A percentile compares a stretch with the other conserved stretches of the same genome.
Conservation (phyloP, 2,113 vertebrate genomes). For the Talpa occidentalis region DNA sequence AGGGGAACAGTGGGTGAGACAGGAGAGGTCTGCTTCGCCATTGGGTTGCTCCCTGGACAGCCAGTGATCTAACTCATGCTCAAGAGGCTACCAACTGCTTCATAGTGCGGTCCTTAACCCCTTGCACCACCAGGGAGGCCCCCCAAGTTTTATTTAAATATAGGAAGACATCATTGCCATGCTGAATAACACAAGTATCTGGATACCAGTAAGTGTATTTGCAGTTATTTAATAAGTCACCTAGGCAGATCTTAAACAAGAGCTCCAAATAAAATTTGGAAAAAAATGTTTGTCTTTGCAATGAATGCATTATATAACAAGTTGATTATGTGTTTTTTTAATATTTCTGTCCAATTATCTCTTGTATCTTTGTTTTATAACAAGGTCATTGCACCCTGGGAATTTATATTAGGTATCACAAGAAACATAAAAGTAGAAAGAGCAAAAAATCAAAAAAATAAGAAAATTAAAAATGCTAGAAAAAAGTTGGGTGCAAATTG, state of each 20-base stretch:
- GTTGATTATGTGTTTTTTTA: background rate
- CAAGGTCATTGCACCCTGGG: background rate
- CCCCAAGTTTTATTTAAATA: background rate
- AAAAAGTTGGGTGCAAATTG: background rate
- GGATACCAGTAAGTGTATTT: background rate
- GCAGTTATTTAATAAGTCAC: background rate
- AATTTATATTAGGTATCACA: background rate
- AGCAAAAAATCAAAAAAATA: background rate
- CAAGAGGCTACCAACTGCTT: no score
- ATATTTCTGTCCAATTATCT: background rate
- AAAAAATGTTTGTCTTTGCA: background rate
- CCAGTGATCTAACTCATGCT: no score
- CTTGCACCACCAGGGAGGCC: no score
- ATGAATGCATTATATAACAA: background rate
- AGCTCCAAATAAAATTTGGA: background rate
- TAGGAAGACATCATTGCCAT: background rate
- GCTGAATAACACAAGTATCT: rapidly evolving
- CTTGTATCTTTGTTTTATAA: background rate
- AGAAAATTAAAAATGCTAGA: background rate
- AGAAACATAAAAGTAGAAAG: background rate
- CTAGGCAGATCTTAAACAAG: background rate
- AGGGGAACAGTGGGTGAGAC: no score
- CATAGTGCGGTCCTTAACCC: no score
- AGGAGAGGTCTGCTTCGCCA: no score
- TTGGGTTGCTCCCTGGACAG: no score